Evolutionary conservation across 2,113 vertebrate species (phyloP), one percentile per base, ranked within the genome.

Genomic region (Apeltes quadracus): DNA sequence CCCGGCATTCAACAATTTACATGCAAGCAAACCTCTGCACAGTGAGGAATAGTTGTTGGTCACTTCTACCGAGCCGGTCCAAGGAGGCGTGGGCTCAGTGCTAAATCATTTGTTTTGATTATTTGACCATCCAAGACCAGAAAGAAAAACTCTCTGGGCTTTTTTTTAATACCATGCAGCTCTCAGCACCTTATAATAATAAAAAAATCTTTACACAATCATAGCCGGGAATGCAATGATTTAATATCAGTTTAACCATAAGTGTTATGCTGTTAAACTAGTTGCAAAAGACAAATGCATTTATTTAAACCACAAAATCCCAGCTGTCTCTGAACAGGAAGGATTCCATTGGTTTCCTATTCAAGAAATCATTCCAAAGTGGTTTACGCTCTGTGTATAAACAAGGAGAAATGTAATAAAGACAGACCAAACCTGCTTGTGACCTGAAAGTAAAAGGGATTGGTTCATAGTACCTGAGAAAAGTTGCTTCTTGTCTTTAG

Each of bases 401-500:
- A 59, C 43, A 34, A 12, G 20, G 56, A 7, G 44, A 25, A 4
- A 51, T 23, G 20, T 18, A 1, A 65, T 1, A 54, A 51, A 41
- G 1, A 41, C 16, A 56, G 5, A 51, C n/a, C 27, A n/a, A 55
- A 65, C 51, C 20, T 63, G 48, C 22, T 16, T 44, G 6, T 70
- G 29, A 57, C 53, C 34, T 50, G 5, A 43, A 44, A 11, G 34
- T 34, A 13, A 81, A 74, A 61, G 14, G 58, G 4, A 64, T 13
- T 48, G 16, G 12, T 75, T 70, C 78, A 76, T n/a, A 59, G 10
- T 92, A 90, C 88, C 88, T 92, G 75, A 61, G 29, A 66, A 71
- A 69, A 62, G 20, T 57, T 5, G 80, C 38, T 51, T 70, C 64
- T 67, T 72, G 68, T 76, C 77, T 69, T 75, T 57, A 50, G 61